These are phyloP conservation scores for Tachina grossa DNA, from an alignment of 2,888 invertebrate species.

Conservation along the genomic window DNA sequence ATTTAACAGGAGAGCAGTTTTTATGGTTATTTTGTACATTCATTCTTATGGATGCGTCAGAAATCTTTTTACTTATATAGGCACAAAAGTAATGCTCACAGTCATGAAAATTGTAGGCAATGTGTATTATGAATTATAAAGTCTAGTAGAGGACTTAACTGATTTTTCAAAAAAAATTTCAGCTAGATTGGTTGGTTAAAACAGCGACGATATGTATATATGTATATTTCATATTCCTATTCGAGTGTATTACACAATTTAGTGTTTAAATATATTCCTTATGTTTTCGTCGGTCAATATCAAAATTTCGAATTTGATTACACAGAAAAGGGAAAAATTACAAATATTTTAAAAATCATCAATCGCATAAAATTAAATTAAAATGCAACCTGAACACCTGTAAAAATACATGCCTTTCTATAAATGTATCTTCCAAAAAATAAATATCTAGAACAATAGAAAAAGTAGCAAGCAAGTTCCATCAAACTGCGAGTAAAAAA, in stretches of 20 bases:
- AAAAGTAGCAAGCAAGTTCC: background rate
- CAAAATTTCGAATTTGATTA: slow-evolving; percentile 3
- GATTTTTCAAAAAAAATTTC: too few species aligned
- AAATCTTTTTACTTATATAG: too few species aligned
- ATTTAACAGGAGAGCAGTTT: too few species aligned
- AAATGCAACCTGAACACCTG: slow-evolving; percentile 5
- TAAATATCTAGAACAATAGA: slow-evolving; percentile 17
- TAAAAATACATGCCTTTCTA: background rate
- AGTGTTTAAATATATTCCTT: background rate
- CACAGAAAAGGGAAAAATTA: background rate
- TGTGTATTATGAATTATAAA: too few species aligned
- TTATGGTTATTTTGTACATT: too few species aligned
- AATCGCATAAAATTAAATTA: slow-evolving; percentile 30
- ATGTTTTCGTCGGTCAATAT: background rate
- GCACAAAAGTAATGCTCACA: too few species aligned
- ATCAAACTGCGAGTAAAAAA: background rate
- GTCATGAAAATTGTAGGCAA: too few species aligned
- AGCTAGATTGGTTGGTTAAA: too few species aligned
- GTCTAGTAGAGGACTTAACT: too few species aligned
- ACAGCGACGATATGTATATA: too few species aligned
- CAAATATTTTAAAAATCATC: slow-evolving; percentile 5
- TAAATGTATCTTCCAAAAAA: slow-evolving; percentile 26
- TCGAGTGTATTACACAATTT: background rate
- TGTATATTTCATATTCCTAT: background rate
- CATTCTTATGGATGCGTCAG: too few species aligned